Evolutionary conservation across 2,797 vertebrate species (phyloP).

Genomic region (Prionace glauca): DNA sequence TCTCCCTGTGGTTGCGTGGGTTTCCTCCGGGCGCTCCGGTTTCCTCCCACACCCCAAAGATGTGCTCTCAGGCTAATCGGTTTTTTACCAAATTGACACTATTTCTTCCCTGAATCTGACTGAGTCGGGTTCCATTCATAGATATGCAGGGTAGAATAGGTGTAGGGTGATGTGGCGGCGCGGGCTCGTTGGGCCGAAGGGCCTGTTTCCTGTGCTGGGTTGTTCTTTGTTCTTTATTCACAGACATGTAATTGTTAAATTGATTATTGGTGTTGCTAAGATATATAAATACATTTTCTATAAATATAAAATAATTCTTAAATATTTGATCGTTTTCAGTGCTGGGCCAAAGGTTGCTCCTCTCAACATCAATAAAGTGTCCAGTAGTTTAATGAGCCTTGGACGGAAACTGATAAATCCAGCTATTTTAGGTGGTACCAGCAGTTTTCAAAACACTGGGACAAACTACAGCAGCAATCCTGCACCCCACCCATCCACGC

Average conservation of each 20-base stretch:
- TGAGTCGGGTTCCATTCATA: too few species aligned
- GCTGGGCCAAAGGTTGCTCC: conserved; percentile 67
- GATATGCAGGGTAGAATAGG: too few species aligned
- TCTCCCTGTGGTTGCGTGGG: too few species aligned
- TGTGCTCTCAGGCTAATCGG: too few species aligned
- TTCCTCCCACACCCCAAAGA: too few species aligned
- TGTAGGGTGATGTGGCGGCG: too few species aligned
- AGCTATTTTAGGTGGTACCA: conserved; percentile 60
- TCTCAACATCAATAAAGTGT: conserved; percentile 95
- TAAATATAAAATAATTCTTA: background rate
- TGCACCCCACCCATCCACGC: conserved; percentile 41
- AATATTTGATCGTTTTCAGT: conserved; percentile 45
- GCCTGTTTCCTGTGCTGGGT: too few species aligned
- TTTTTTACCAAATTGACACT: too few species aligned
- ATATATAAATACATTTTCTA: background rate
- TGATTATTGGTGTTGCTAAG: background rate
- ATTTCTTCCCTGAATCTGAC: too few species aligned
- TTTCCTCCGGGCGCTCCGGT: too few species aligned
- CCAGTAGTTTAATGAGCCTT: conserved; percentile 87
- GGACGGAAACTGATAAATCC: conserved; percentile 91
- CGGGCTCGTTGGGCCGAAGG: too few species aligned
- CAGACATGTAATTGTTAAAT: background rate
- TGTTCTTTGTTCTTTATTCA: too few species aligned
- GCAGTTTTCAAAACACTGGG: conserved; percentile 46
- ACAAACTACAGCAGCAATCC: conserved; percentile 43